Percentiles rank a stretch among this genome's conserved stretches.
phyloP scores from a whole-genome alignment of 2,888 invertebrate species.

The Metallyticus violacea region DNA sequence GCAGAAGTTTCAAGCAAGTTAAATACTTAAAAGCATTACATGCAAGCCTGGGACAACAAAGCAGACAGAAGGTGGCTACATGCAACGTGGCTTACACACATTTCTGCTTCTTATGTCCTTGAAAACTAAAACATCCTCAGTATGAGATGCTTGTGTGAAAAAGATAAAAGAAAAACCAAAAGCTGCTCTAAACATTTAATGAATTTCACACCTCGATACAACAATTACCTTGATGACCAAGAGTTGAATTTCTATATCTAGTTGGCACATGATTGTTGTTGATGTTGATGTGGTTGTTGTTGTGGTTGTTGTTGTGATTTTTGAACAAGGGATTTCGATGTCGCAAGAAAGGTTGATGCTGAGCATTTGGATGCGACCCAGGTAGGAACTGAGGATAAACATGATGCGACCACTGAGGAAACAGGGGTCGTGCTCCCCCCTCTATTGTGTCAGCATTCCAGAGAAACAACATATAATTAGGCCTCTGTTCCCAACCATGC shows the following conservation, averaged over 20 bases:
- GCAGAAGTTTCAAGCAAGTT: neutral
- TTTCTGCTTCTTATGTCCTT: neutral
- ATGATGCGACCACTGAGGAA: constrained; percentile 94
- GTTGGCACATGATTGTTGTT: constrained; percentile 51
- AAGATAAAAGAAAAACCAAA: neutral
- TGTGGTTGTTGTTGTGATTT: constrained; percentile 53
- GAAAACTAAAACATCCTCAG: constrained; percentile 12
- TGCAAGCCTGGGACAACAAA: neutral
- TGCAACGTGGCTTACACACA: neutral
- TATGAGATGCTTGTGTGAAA: constrained; percentile 2
- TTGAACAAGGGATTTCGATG: constrained; percentile 51
- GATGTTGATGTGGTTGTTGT: constrained; percentile 44
- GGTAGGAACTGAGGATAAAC: constrained; percentile 93
- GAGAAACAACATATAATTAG: constrained; percentile 12
- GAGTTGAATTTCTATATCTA: constrained; percentile 59
- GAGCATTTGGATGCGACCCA: constrained; percentile 77
- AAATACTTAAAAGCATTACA: neutral
- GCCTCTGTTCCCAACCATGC: neutral
- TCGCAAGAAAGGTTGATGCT: constrained; percentile 51
- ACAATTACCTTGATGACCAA: constrained; percentile 57
- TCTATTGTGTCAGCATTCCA: constrained; percentile 50
- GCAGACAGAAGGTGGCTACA: neutral
- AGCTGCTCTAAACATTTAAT: constrained; percentile 4
- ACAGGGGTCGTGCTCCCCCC: constrained; percentile 72
- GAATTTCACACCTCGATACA: neutral